These are phyloP conservation scores for Hydroisotoma schaefferi DNA, from an alignment of 2,888 invertebrate genomes.

Conservation along the genomic window DNA sequence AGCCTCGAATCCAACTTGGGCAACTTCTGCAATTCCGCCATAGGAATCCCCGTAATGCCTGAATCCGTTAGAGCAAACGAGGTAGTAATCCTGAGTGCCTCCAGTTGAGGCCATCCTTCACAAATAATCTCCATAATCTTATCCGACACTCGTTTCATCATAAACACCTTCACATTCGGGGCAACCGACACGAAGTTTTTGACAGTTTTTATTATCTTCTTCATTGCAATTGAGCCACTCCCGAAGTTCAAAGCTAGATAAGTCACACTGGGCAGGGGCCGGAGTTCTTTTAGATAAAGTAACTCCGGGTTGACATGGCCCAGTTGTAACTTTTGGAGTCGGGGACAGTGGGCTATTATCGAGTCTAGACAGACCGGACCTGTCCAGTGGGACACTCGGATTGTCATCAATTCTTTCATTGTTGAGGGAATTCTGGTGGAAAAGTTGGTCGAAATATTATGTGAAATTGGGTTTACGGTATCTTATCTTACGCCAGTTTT, in stretches of 20 bases:
- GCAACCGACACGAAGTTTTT: slow-evolving; percentile 22
- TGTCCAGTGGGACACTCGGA: slow-evolving; percentile 31
- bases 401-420: slow-evolving; percentile 21
- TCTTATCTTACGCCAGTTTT: too few species aligned
- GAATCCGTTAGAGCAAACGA: slow-evolving; percentile 36
- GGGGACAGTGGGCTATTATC: slow-evolving; percentile 19
- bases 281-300: slow-evolving; percentile 21
- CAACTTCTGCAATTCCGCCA: slow-evolving; percentile 25
- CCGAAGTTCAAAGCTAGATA: slow-evolving; percentile 36
- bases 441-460: too few species aligned
- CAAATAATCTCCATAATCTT: slow-evolving; percentile 29
- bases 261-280: slow-evolving; percentile 18
- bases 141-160: slow-evolving; percentile 36
- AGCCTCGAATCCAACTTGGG: slow-evolving; percentile 27
- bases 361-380: slow-evolving; percentile 30
- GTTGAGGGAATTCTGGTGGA: slow-evolving; percentile 15
- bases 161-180: slow-evolving; percentile 28
- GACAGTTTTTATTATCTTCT: slow-evolving; percentile 20
- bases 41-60: slow-evolving; percentile 33
- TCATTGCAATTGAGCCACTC: slow-evolving; percentile 16
- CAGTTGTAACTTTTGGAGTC: slow-evolving; percentile 31
- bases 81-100: slow-evolving; percentile 30
- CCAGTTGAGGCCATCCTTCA: slow-evolving; percentile 30
- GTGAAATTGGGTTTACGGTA: too few species aligned
- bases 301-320: slow-evolving; percentile 23